Conservation (phyloP, 2,797 vertebrate species). For the Tenualosa thibaudeaui region DNA sequence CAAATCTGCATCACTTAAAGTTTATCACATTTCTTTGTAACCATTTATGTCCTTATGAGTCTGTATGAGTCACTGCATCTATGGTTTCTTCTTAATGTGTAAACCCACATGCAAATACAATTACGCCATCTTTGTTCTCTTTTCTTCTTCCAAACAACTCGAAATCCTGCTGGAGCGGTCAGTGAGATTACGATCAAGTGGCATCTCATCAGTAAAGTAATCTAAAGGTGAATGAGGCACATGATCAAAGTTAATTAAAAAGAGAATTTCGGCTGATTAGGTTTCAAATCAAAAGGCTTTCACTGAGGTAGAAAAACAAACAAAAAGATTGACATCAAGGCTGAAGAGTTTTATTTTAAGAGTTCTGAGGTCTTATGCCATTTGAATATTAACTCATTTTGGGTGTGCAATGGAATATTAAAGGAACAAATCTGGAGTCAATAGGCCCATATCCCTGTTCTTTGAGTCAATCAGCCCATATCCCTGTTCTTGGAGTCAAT, state of each 20-base stretch:
- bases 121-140: neutral
- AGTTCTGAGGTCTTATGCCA: neutral
- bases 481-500: too few relatives aligned
- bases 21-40: neutral
- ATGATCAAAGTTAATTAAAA: conserved; percentile 12
- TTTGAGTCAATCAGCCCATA: too few relatives aligned
- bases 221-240: conserved; percentile 10
- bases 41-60: neutral
- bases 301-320: neutral
- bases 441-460: too few relatives aligned
- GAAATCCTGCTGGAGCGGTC: neutral
- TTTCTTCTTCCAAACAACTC: neutral
- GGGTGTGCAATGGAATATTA: neutral
- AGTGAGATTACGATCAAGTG: neutral
- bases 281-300: neutral
- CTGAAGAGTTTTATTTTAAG: neutral
- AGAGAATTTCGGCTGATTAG: neutral
- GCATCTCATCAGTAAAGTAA: neutral
- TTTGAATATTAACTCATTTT: conserved; percentile 3
- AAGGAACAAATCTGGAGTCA: too few relatives aligned
- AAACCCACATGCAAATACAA: neutral
- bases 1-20: neutral
- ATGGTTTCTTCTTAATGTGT: neutral
- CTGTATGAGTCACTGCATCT: neutral
- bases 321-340: neutral